A percentile compares a stretch with the other conserved stretches of the same genome.
Conservation (phyloP, 1,140 invertebrate genomes). For the silkworm (Bombyx mori) region DNA sequence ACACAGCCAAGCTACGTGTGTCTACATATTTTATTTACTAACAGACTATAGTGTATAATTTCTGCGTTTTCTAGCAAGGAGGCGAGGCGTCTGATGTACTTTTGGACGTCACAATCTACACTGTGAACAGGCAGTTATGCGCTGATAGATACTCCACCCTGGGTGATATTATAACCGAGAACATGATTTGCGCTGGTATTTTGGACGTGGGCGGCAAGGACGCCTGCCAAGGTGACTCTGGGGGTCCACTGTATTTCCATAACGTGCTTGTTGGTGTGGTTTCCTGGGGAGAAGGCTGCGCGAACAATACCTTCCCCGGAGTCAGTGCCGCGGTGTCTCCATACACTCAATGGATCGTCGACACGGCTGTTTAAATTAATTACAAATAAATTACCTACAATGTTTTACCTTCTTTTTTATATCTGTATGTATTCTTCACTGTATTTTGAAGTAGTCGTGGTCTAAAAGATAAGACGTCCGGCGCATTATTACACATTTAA, state of each 20-base stretch:
- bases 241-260: constrained; percentile 72
- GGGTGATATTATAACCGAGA: constrained; percentile 20
- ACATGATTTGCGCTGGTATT: constrained; percentile 44
- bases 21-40: no score
- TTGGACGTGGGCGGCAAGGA: constrained; percentile 37
- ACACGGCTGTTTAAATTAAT: constrained; percentile 6
- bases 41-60: not conserved
- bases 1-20: no score
- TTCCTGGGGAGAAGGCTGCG: constrained; percentile 73
- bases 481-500: no score
- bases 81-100: constrained; percentile 63
- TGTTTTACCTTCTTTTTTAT: no score
- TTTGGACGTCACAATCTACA: constrained; percentile 24
- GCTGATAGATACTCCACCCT: constrained; percentile 17
- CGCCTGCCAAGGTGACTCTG: constrained; percentile 80
- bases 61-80: constrained; percentile 25
- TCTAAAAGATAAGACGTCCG: no score
- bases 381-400: no score
- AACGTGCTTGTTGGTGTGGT: constrained; percentile 63
- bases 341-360: constrained; percentile 55
- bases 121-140: constrained; percentile 27
- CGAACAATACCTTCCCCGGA: constrained; percentile 65
- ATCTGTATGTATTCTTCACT: no score
- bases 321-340: constrained; percentile 71
- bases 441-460: no score